phyloP scores from a whole-genome alignment of 2,797 vertebrate genomes.

The Lophius americanus region DNA sequence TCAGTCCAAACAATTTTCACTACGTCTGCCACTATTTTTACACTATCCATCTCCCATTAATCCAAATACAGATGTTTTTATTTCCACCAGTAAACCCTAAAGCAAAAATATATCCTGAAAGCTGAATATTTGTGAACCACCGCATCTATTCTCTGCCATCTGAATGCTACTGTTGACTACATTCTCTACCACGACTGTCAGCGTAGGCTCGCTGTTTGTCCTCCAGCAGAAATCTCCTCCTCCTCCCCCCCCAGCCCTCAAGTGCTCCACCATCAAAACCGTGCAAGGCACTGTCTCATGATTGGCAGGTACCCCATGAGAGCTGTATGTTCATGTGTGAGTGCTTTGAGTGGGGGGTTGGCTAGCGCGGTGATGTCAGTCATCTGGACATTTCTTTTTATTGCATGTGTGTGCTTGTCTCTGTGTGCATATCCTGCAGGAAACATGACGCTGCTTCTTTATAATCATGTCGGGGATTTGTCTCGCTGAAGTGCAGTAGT shows the following conservation, averaged over 20 bases:
- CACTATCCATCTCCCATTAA: background rate
- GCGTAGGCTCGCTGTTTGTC: constrained; percentile 42
- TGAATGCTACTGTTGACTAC: constrained; percentile 1
- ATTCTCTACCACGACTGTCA: constrained; percentile 14
- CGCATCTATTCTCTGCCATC: constrained; percentile 1
- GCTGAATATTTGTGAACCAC: background rate
- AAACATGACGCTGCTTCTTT: constrained; percentile 39
- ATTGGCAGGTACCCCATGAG: constrained; percentile 68
- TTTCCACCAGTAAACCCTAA: background rate
- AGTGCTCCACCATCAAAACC: constrained; percentile 47
- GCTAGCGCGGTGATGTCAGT: constrained; percentile 38
- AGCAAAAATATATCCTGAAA: background rate
- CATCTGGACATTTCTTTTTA: constrained; percentile 29
- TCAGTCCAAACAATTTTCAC: no score
- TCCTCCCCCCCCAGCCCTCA: constrained; percentile 5
- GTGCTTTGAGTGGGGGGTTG: constrained; percentile 22
- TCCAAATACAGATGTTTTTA: background rate
- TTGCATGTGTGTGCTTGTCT: constrained; percentile 17
- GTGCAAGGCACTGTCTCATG: constrained; percentile 50
- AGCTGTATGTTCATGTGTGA: constrained; percentile 24
- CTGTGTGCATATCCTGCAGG: constrained; percentile 11
- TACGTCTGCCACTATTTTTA: background rate
- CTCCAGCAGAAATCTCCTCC: constrained; percentile 20
- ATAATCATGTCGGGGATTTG: constrained; percentile 24
- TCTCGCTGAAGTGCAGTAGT: constrained; percentile 60